A percentile compares a stretch with the other conserved stretches of the same genome.
Conservation (phyloP, 2,888 invertebrate genomes). For the Esperia sulphurella region DNA sequence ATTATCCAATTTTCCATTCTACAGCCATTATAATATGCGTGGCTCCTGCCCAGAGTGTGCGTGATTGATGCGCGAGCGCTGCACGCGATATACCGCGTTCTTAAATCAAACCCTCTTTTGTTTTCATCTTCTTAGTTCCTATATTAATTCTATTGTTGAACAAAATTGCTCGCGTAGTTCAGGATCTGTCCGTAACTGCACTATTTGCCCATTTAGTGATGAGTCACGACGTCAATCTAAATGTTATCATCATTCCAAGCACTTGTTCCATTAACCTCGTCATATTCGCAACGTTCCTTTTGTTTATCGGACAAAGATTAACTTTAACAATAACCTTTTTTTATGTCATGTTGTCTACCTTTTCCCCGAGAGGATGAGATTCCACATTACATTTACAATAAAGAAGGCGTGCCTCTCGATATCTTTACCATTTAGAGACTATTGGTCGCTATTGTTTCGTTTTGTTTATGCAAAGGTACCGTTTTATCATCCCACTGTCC, state of each 20-base stretch:
- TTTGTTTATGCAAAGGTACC: conserved; percentile 43
- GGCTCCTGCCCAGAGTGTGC: conserved; percentile 37
- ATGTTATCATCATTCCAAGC: conserved; percentile 35
- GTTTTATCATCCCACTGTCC: conserved; percentile 35
- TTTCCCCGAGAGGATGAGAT: conserved; percentile 24
- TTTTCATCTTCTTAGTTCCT: conserved; percentile 5
- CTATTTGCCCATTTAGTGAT: conserved; percentile 28
- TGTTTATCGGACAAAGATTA: conserved; percentile 41
- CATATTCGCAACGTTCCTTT: conserved; percentile 38
- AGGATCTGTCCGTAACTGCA: conserved; percentile 12
- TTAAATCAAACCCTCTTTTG: conserved; percentile 1
- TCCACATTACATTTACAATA: conserved; percentile 32
- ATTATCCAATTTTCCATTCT: conserved; percentile 66
- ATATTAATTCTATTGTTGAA: conserved; percentile 29
- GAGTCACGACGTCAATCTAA: conserved; percentile 46
- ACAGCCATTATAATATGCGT: conserved; percentile 47
- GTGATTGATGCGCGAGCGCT: conserved; percentile 35
- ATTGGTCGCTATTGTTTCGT: conserved; percentile 38
- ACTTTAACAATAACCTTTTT: conserved; percentile 26
- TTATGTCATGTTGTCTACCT: conserved; percentile 26
- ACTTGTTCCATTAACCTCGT: conserved; percentile 54
- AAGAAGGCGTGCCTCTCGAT: conserved; percentile 30
- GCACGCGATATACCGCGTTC: conserved; percentile 43
- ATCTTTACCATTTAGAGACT: conserved; percentile 33
- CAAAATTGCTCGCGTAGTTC: conserved; percentile 10